These are phyloP conservation scores for Sinocyclocheilus maitianheensis DNA, from an alignment of 2,113 vertebrate genomes.

Conservation along the genomic window DNA sequence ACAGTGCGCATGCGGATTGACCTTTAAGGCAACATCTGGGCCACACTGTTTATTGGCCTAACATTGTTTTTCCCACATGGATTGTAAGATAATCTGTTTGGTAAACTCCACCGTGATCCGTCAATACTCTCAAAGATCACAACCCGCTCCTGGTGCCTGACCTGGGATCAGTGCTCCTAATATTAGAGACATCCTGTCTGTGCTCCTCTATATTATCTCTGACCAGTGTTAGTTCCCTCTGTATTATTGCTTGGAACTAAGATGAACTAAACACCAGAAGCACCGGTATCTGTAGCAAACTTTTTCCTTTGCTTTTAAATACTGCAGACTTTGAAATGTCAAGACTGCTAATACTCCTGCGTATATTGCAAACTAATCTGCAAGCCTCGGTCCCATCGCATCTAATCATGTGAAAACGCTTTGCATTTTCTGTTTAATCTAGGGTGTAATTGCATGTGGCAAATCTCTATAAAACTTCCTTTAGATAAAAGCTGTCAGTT, in stretches of 20 bases:
- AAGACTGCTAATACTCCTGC: not conserved
- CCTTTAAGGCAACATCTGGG: conserved; percentile 52
- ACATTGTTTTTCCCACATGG: conserved; percentile 44
- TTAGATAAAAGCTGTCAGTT: not conserved
- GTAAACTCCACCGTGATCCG: conserved; percentile 37
- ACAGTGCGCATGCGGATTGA: conserved; percentile 42
- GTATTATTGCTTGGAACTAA: conserved; percentile 25
- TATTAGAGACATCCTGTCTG: conserved; percentile 4
- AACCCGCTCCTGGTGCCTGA: conserved; percentile 29
- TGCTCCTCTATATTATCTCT: not conserved
- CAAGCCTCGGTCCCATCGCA: not conserved
- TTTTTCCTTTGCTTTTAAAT: not conserved
- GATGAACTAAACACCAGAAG: not conserved
- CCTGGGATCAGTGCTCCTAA: conserved; percentile 28
- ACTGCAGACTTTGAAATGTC: not conserved
- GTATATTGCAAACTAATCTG: conserved; percentile 4
- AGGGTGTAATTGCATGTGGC: not conserved
- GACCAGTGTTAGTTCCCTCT: conserved; percentile 11
- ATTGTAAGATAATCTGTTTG: conserved; percentile 37
- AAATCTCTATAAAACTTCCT: not conserved
- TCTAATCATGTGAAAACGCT: not conserved
- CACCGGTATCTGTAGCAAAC: not conserved
- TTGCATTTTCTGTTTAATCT: not conserved
- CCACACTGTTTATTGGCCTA: conserved; percentile 33
- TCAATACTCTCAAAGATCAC: conserved; percentile 40